phyloP scores from a whole-genome alignment of 2,888 invertebrate species.

The Tanypteryx hageni region DNA sequence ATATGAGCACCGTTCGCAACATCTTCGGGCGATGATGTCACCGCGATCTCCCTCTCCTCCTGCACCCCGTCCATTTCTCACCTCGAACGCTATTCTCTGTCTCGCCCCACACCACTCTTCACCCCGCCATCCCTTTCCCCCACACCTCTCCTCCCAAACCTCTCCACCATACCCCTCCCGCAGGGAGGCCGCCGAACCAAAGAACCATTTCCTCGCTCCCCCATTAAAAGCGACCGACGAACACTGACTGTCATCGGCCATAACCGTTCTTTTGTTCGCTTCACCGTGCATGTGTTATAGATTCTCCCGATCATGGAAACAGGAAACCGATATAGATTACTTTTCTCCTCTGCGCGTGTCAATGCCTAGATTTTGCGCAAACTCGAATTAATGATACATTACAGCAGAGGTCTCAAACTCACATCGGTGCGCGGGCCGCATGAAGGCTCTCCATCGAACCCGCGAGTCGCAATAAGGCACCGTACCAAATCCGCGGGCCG shows the following conservation, averaged over 20 bases:
- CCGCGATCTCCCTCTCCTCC: no score
- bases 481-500: no score
- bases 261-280: neutral
- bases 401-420: no score
- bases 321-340: neutral
- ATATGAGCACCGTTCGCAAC: neutral
- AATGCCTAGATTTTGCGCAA: no score
- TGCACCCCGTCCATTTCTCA: neutral
- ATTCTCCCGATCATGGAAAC: neutral
- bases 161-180: neutral
- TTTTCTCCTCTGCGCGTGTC: no score
- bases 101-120: neutral
- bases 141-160: neutral
- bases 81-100: neutral
- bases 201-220: neutral
- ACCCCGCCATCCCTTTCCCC: neutral
- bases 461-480: no score
- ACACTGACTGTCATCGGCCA: constrained; percentile 7
- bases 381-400: no score
- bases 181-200: neutral
- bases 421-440: no score
- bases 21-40: neutral
- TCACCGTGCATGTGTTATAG: neutral
- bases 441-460: no score
- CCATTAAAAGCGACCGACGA: neutral